These are phyloP conservation scores for Sipha maydis DNA, from an alignment of 2,888 invertebrate genomes.

Conservation along the genomic window DNA sequence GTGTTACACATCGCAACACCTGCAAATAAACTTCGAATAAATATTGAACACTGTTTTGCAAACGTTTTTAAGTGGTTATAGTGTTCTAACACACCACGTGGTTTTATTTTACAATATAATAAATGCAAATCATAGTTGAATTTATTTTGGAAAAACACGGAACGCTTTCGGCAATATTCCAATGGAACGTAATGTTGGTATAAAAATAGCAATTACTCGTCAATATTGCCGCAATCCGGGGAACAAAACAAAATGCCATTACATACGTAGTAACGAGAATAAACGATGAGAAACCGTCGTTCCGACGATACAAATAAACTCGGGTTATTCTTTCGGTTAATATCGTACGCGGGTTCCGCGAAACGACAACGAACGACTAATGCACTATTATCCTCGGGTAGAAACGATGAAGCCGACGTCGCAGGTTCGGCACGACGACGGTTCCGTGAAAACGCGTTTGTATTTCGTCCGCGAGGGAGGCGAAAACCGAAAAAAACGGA, in stretches of 20 bases:
- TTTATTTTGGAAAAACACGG: not conserved
- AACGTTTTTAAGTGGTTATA: not conserved
- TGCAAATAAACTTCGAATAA: not conserved
- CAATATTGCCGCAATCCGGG: not conserved
- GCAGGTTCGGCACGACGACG: too few species aligned
- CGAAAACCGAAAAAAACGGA: too few species aligned
- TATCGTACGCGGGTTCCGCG: not conserved
- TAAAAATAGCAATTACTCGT: not conserved
- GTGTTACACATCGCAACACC: not conserved
- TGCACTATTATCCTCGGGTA: not conserved
- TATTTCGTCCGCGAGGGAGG: too few species aligned
- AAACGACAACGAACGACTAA: not conserved
- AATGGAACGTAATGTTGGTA: not conserved
- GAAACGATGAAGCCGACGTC: too few species aligned
- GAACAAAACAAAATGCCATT: not conserved
- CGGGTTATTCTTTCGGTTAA: not conserved
- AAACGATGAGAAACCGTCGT: not conserved
- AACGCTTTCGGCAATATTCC: not conserved
- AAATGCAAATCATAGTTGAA: not conserved
- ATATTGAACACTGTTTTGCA: not conserved
- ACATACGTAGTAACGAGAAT: not conserved
- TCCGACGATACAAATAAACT: not conserved
- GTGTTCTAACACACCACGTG: not conserved
- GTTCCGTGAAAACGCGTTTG: too few species aligned
- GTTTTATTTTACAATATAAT: not conserved